Evolutionary conservation across 2,797 vertebrate genomes (phyloP), one percentile per base, ranked within the genome.

Genomic region (Pteronotus mesoamericanus): DNA sequence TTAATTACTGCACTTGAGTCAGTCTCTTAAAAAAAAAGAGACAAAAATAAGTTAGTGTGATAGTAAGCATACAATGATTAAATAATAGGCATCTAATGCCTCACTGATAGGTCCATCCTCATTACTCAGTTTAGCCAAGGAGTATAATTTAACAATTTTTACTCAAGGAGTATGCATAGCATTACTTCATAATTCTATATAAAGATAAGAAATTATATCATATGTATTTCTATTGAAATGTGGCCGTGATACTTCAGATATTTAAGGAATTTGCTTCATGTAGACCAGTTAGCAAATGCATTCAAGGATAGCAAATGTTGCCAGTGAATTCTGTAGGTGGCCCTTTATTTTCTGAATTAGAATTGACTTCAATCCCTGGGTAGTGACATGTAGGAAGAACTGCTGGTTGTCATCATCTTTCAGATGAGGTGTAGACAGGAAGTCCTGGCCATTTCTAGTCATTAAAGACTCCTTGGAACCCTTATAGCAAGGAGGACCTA

Each of bases 1-100:
- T 99, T 98, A 98, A 98, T 98, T 98, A 98, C 97, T 98, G 96
- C 98, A 98, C 97, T 98, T 97, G 98, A 98, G 97, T 98, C 98
- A 96, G 83, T 98, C 98, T 98, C 97, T 98, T 97, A 82, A 95
- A 97, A 98, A 92, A 98, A 97, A 96, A 97, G 78, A 95, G 83
- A 53, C 97, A 69, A 46, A 94, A 98, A 97, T 98, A 97, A 98
- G 97, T 98, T 97, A 94, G 91, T 93, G 29, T 95, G 95, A 94
- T 97, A 97, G 98, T 97, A 96, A 96, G 93, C 91, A 97, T 96
- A 94, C 95, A 96, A 83, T 89, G 97, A 98, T 98, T 98, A 98
- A 98, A 98, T 97, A 98, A 97, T 97, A 83, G 96, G 74, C 88
- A 97, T 95, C 89, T 94, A 93, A 96, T 93, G 46, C 92, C 96